These are phyloP conservation scores for Leptobrachium leishanense DNA, from an alignment of 2,113 vertebrate genomes.

Conservation along the genomic window DNA sequence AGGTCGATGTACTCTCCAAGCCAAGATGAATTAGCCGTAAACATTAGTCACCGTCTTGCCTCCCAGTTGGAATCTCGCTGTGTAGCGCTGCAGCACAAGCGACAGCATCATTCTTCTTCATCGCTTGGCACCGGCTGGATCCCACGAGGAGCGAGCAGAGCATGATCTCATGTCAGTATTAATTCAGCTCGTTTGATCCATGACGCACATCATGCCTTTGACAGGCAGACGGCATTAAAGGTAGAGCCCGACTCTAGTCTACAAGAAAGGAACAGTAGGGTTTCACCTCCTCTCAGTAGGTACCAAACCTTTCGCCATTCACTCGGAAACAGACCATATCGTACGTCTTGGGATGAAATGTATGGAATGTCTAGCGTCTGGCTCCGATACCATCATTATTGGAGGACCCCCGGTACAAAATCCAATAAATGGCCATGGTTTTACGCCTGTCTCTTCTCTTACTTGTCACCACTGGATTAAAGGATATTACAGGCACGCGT, in stretches of 20 bases:
- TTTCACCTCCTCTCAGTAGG: not conserved
- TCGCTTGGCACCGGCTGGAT: not conserved
- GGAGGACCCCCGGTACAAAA: not conserved
- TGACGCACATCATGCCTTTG: not conserved
- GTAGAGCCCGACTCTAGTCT: not conserved
- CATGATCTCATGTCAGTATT: constrained; percentile 10
- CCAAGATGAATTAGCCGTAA: constrained; percentile 4
- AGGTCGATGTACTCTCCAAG: not conserved
- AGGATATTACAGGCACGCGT: too few species aligned
- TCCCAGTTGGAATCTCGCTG: not conserved
- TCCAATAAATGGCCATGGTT: not conserved
- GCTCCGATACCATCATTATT: not conserved
- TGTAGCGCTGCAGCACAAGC: not conserved
- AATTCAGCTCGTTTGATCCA: not conserved
- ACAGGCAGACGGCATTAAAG: not conserved
- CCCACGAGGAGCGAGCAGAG: not conserved
- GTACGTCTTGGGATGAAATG: not conserved
- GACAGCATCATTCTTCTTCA: not conserved
- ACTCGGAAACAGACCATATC: not conserved
- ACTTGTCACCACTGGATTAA: too few species aligned
- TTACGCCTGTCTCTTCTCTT: too few species aligned
- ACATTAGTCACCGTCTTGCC: constrained; percentile 17
- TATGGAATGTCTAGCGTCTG: not conserved
- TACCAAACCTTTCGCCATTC: not conserved
- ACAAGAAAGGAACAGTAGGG: not conserved